A percentile compares a stretch with the other conserved stretches of the same genome.
Conservation (phyloP, 2,888 invertebrate species). For the Mermis nigrescens region DNA sequence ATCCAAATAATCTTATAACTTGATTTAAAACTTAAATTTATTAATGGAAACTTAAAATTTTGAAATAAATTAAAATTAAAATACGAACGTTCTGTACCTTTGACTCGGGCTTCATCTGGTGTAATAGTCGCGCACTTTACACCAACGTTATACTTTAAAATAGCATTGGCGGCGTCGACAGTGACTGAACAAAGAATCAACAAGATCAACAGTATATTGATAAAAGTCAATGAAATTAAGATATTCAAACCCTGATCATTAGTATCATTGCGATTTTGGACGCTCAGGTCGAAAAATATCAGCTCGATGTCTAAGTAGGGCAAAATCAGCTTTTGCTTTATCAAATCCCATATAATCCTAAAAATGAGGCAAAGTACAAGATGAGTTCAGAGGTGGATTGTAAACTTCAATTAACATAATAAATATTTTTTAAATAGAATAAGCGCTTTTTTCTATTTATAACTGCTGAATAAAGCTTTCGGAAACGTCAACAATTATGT, state of each 20-base stretch:
- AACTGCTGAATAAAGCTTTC: too few species aligned
- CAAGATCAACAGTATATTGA: not conserved
- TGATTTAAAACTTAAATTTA: too few species aligned
- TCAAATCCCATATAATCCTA: slow-evolving; percentile 89
- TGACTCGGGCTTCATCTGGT: slow-evolving; percentile 84
- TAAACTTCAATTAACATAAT: not conserved
- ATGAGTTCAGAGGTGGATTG: not conserved
- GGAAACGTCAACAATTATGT: slow-evolving; percentile 11
- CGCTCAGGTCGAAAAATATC: slow-evolving; percentile 78
- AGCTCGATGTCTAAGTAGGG: slow-evolving; percentile 86
- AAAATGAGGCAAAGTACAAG: too few species aligned
- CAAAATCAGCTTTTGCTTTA: slow-evolving; percentile 84
- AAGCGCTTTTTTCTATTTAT: not conserved
- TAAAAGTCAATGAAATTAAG: not conserved
- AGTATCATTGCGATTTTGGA: slow-evolving; percentile 79
- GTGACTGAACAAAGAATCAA: slow-evolving; percentile 47
- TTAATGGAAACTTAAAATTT: not conserved
- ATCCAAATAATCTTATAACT: too few species aligned
- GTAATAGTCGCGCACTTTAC: slow-evolving; percentile 96
- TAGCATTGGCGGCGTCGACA: slow-evolving; percentile 81
- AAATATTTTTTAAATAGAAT: not conserved
- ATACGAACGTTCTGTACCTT: slow-evolving; percentile 37
- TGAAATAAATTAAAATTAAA: not conserved
- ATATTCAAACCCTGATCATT: slow-evolving; percentile 50
- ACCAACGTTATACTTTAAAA: slow-evolving; percentile 89